phyloP scores from a whole-genome alignment of 2,797 vertebrate genomes.

The Thamnophis elegans region DNA sequence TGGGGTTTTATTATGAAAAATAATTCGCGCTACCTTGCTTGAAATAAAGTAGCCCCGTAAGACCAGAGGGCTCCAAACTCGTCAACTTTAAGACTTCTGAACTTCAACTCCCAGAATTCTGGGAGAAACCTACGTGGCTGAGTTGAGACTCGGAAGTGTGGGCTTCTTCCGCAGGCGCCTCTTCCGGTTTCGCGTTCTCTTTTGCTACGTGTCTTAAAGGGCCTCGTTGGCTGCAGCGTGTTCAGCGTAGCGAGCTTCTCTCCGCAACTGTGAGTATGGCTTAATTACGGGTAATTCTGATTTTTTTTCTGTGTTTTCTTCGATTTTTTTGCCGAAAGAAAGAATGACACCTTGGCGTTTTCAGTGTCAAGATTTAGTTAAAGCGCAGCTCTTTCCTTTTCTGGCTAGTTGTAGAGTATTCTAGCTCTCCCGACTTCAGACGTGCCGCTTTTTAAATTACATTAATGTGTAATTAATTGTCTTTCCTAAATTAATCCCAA shows the following conservation, averaged over 20 bases:
- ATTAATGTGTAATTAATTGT: neutral
- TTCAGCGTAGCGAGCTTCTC: rapidly evolving
- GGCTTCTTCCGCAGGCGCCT: too few relatives aligned
- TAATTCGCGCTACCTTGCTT: neutral
- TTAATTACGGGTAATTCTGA: neutral
- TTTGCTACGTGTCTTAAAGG: slow-evolving; percentile 11
- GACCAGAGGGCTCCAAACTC: too few relatives aligned
- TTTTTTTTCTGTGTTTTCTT: neutral
- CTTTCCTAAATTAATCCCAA: neutral
- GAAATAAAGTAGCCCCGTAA: too few relatives aligned
- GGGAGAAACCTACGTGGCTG: neutral
- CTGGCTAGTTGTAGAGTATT: neutral
- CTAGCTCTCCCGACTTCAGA: neutral
- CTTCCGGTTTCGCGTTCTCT: neutral
- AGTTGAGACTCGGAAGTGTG: neutral
- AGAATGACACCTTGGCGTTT: neutral
- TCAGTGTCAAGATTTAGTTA: too few relatives aligned
- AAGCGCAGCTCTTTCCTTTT: too few relatives aligned
- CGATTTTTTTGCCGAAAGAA: neutral
- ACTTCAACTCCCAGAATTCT: too few relatives aligned
- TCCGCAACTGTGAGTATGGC: neutral
- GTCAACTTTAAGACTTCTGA: too few relatives aligned
- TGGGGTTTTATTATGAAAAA: neutral
- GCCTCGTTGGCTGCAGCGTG: neutral
- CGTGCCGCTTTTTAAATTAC: neutral